phyloP scores from a whole-genome alignment of 2,113 vertebrate species.

The Chitala chitala region DNA sequence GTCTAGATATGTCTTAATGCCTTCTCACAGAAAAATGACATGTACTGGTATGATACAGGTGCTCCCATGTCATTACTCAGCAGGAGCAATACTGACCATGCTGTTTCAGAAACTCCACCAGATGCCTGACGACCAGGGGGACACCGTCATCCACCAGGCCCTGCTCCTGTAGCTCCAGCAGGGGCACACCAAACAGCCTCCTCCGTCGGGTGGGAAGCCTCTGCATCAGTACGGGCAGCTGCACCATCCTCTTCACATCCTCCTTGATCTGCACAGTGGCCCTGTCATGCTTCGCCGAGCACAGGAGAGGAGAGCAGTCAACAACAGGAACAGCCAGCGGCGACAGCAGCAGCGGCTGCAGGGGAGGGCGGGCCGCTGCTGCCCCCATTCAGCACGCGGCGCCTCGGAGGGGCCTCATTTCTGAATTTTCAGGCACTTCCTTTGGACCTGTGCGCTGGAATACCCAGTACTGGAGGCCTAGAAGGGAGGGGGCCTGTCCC shows the following conservation, averaged over 20 bases:
- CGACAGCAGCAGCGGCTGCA: not conserved
- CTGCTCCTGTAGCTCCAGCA: constrained; percentile 65
- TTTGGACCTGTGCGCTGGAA: not conserved
- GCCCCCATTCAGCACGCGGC: not conserved
- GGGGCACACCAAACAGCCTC: constrained; percentile 68
- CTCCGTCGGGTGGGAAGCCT: constrained; percentile 22
- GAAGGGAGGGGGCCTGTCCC: constrained; percentile 22
- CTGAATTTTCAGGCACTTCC: not conserved
- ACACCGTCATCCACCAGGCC: constrained; percentile 70
- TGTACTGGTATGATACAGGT: too few species aligned
- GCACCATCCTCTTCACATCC: constrained; percentile 82
- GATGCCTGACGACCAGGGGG: constrained; percentile 66
- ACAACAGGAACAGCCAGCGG: constrained; percentile 33
- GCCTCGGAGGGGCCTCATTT: not conserved
- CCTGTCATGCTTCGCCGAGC: constrained; percentile 76
- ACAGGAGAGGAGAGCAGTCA: constrained; percentile 54
- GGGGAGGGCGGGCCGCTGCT: not conserved
- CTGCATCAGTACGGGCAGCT: constrained; percentile 61
- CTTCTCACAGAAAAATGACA: too few species aligned
- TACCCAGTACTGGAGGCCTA: not conserved
- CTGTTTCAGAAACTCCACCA: constrained; percentile 72
- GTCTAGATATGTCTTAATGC: too few species aligned
- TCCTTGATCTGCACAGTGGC: constrained; percentile 73
- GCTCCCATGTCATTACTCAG: too few species aligned
- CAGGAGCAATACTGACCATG: constrained; percentile 55